phyloP scores from a whole-genome alignment of 2,113 vertebrate species.

The Carassius carassius region DNA sequence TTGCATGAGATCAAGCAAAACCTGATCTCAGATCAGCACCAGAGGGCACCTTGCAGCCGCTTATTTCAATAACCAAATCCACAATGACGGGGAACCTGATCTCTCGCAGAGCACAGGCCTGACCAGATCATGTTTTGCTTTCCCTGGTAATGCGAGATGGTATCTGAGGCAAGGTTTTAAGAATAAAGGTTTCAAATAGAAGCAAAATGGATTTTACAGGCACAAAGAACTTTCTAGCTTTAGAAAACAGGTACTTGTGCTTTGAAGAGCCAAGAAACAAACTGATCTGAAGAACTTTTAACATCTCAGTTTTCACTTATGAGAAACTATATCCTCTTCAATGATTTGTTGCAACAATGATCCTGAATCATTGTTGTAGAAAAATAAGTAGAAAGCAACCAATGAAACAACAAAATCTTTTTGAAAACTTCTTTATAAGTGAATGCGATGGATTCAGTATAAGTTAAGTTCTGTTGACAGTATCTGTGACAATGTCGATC shows the following conservation, averaged over 20 bases:
- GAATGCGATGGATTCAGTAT: not conserved
- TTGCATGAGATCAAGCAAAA: not conserved
- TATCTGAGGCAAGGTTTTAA: not conserved
- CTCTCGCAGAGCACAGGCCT: not conserved
- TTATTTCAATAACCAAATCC: slow-evolving; percentile 27
- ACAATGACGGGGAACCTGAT: slow-evolving; percentile 16
- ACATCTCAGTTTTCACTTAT: not conserved
- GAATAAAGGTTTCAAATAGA: not conserved
- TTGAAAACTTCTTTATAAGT: not conserved
- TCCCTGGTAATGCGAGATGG: not conserved
- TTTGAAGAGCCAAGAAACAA: not conserved
- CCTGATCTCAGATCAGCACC: slow-evolving; percentile 6
- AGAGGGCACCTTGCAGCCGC: slow-evolving; percentile 13
- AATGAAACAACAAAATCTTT: not conserved
- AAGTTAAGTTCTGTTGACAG: not conserved
- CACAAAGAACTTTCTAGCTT: slow-evolving; percentile 5
- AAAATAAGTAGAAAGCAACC: not conserved
- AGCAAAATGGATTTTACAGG: not conserved
- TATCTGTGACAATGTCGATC: not conserved
- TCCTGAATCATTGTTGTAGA: not conserved
- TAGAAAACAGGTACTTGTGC: not conserved
- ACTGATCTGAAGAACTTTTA: not conserved
- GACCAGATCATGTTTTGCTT: slow-evolving; percentile 8
- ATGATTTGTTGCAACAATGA: not conserved
- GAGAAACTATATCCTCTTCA: not conserved